Evolutionary conservation across 2,113 vertebrate species (phyloP).

Genomic region (Cettia cetti): DNA sequence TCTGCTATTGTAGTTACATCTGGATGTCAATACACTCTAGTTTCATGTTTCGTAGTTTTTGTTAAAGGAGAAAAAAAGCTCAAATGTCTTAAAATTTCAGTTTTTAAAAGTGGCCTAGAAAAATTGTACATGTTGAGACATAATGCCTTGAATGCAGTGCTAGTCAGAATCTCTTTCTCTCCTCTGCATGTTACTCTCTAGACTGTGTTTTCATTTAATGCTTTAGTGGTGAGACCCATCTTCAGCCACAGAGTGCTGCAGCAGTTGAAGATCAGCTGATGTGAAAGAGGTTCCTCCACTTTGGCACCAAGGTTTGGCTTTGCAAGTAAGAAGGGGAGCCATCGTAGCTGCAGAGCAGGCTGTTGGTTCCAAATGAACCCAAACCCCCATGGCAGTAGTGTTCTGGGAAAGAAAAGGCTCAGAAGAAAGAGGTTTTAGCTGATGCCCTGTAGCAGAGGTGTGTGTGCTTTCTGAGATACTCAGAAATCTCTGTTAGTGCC

Average conservation of each 20-base stretch:
- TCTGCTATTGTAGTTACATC: neutral
- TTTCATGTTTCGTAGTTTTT: neutral
- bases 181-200: neutral
- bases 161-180: neutral
- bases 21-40: neutral
- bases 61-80: neutral
- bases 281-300: neutral
- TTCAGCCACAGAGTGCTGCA: neutral
- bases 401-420: neutral
- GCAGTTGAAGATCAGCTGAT: neutral
- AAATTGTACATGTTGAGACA: neutral
- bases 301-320: neutral
- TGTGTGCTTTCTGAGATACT: neutral
- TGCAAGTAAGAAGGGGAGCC: neutral
- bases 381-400: neutral
- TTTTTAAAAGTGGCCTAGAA: neutral
- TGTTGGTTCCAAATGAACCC: neutral
- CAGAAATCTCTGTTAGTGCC: neutral
- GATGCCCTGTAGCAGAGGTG: fast-evolving
- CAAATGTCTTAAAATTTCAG: neutral
- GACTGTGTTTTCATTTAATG: neutral
- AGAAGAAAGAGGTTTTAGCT: neutral
- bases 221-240: neutral
- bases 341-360: neutral
- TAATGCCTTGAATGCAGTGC: neutral